Evolutionary conservation across 2,797 vertebrate genomes (phyloP).

Genomic region (Pipistrellus kuhlii): DNA sequence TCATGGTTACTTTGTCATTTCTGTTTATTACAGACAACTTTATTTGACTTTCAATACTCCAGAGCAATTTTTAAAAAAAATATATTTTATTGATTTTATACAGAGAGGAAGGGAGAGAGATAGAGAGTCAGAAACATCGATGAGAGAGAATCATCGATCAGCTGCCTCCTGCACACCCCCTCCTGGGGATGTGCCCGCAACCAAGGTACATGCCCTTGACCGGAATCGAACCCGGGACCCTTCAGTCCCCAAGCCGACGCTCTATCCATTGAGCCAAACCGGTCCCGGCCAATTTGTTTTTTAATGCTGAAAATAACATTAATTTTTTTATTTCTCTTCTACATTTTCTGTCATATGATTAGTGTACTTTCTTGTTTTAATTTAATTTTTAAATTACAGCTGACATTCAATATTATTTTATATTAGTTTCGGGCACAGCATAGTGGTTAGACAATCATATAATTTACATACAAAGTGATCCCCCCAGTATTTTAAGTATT

Average conservation of each 20-base stretch:
- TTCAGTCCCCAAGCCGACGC: no score
- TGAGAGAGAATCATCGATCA: no score
- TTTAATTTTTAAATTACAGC: neutral
- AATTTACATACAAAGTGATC: neutral
- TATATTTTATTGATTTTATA: no score
- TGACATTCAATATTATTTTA: neutral
- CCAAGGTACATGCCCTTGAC: no score
- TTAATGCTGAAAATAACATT: neutral
- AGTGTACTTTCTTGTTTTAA: neutral
- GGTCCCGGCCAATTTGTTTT: neutral
- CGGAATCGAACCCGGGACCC: no score
- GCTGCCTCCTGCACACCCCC: no score
- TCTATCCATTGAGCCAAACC: no score
- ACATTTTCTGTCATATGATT: neutral
- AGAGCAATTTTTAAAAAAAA: neutral
- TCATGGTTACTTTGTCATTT: neutral
- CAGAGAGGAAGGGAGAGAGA: no score
- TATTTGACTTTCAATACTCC: neutral
- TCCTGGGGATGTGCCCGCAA: no score
- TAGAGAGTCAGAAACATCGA: no score
- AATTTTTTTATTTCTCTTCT: neutral
- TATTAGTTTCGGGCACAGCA: neutral
- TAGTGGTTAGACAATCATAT: neutral
- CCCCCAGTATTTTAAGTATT: neutral
- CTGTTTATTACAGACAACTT: neutral